A percentile compares a stretch with the other conserved stretches of the same genome.
Evolutionary conservation across 1,140 invertebrate genomes (phyloP).

Genomic region (Brachionus koreanus): DNA sequence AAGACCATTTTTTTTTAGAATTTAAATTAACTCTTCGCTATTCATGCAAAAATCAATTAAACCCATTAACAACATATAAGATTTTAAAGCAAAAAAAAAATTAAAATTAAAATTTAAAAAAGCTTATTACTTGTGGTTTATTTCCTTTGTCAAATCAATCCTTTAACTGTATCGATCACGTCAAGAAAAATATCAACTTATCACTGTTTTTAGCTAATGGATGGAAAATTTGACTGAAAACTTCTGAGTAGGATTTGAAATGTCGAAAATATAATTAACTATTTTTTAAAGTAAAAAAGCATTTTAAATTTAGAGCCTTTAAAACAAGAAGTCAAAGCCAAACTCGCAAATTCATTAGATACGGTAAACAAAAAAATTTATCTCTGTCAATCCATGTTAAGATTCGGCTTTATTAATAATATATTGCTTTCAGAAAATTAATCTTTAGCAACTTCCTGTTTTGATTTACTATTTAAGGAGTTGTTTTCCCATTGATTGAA

Average conservation of each 20-base stretch:
- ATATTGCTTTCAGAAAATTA: background rate
- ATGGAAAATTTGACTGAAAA: background rate
- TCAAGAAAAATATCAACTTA: background rate
- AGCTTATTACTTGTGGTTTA: background rate
- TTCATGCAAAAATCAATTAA: conserved; percentile 4
- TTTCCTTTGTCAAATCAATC: background rate
- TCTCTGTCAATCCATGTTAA: background rate
- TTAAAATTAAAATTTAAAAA: background rate
- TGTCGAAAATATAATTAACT: background rate
- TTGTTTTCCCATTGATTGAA: too few species aligned
- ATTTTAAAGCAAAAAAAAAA: background rate
- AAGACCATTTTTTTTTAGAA: background rate
- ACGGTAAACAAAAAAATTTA: background rate
- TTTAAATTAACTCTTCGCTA: background rate
- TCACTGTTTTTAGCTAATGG: conserved; percentile 19
- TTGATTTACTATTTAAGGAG: background rate
- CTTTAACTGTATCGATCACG: background rate
- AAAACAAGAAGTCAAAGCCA: too few species aligned
- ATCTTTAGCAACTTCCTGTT: background rate
- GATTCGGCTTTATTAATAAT: background rate
- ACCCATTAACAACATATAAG: background rate
- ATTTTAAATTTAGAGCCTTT: background rate
- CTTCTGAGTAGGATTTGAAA: background rate
- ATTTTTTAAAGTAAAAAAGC: background rate
- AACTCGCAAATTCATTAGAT: too few species aligned